Evolutionary conservation across 2,888 invertebrate genomes (phyloP), one percentile per base, ranked within the genome.

Genomic region (Luperina nickerlii): DNA sequence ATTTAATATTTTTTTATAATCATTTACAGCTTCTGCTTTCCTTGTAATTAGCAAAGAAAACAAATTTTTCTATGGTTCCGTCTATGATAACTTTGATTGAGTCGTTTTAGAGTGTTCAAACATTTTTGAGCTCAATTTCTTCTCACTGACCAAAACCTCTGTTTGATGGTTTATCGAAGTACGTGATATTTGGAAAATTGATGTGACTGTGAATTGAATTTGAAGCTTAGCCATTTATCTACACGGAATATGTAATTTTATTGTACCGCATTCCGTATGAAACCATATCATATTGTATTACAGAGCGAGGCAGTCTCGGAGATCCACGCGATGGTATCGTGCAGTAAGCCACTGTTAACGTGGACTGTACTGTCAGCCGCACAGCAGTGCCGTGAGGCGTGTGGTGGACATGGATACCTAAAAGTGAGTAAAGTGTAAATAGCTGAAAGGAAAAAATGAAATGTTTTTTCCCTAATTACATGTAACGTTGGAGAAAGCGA

Each of bases 361-460:
- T 99, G 99, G 99, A 96, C 98, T 0, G 98, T 98, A 76, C 95
- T 98, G 81, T 97, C 98, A 87, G 98, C 98, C 0, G 97, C 98
- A 74, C 98, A 98, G 94, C 98, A 99, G 94, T 98, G 98, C 91
- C 95, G 99, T 74, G 98, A 99, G 94, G 98, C 98, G 0, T 99
- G 99, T 94, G 99, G 99, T 0, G 99, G 99, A 15, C 98, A 99
- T 93, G 99, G 99, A 0, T 92, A 88, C 62, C 76, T 93, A 7
- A 93, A 92, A 90, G 93, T 92, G n/a, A 78, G 51, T 70, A 63
- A 2, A 48, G 15, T 51, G 51, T 51, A 51, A 51, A n/a, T 24
- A 60, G n/a, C 11, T 60, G 60, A n/a, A 57, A 57, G 24, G 18
- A 24, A 9, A 57, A 57, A 0, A 18, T 18, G 15, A 51, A 48